These are phyloP conservation scores for Zonitis immaculata DNA, from an alignment of 2,888 invertebrate genomes.

Conservation along the genomic window DNA sequence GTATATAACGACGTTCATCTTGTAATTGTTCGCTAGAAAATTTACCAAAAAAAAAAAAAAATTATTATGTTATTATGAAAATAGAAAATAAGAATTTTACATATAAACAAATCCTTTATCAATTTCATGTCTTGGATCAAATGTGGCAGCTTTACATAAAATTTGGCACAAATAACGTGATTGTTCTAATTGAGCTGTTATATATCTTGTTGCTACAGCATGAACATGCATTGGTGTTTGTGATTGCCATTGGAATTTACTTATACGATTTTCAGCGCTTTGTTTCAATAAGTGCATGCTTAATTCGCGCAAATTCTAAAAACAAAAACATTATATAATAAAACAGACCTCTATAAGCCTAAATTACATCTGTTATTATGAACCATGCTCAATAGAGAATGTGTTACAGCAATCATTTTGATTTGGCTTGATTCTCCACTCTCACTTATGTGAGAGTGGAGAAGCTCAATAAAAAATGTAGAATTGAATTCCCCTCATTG, in stretches of 20 bases:
- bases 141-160: conserved; percentile 63
- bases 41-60: conserved; percentile 25
- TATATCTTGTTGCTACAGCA: conserved; percentile 76
- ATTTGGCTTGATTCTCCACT: too few species aligned
- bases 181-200: conserved; percentile 75
- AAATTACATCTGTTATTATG: too few species aligned
- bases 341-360: too few species aligned
- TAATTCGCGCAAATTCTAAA: conserved; percentile 75
- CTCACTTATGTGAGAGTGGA: too few species aligned
- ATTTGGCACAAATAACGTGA: conserved; percentile 73
- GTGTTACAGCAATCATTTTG: too few species aligned
- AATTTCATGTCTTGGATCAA: conserved; percentile 63
- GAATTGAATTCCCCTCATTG: too few species aligned
- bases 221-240: conserved; percentile 70
- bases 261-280: conserved; percentile 50
- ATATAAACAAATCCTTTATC: conserved; percentile 75
- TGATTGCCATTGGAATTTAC: conserved; percentile 49
- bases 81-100: too few species aligned
- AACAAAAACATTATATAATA: conserved; percentile 9
- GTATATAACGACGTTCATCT: conserved; percentile 62
- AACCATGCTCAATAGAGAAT: too few species aligned
- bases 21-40: conserved; percentile 72
- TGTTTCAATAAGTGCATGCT: conserved; percentile 77
- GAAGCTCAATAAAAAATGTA: too few species aligned
- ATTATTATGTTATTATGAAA: background rate